Conservation (phyloP, 2,113 vertebrate species). For the Donacobius atricapilla region DNA sequence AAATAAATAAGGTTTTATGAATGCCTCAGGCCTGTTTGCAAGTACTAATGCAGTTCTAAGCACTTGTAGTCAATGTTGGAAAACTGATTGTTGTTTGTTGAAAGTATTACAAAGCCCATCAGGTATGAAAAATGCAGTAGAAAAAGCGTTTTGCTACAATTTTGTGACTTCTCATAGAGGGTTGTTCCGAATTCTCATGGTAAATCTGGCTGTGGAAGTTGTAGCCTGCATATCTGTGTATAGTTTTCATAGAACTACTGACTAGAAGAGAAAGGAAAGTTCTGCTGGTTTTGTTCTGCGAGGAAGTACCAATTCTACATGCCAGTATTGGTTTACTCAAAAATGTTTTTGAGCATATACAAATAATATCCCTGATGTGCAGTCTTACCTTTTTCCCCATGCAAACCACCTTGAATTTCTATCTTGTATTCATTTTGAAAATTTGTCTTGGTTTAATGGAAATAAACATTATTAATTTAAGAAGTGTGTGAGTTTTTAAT, state of each 20-base stretch:
- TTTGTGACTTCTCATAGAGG: background rate
- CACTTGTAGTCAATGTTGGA: background rate
- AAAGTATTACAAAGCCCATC: background rate
- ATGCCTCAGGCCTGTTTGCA: slow-evolving; percentile 11
- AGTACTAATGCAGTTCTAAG: background rate
- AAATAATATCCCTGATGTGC: background rate
- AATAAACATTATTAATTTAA: slow-evolving; percentile 70
- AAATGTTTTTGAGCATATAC: slow-evolving; percentile 5
- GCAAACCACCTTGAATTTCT: slow-evolving; percentile 35
- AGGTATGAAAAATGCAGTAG: background rate
- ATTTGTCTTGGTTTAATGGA: slow-evolving; percentile 47
- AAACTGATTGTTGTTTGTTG: background rate
- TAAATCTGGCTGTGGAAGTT: background rate
- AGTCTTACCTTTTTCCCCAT: slow-evolving; percentile 1
- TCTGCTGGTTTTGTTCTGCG: background rate
- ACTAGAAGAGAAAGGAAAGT: background rate
- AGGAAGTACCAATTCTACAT: slow-evolving; percentile 9
- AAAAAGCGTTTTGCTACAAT: background rate
- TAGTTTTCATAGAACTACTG: slow-evolving; percentile 13
- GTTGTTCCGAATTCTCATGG: background rate
- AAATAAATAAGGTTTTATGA: background rate
- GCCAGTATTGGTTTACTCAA: slow-evolving; percentile 24
- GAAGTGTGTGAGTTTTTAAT: background rate
- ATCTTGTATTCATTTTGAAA: slow-evolving; percentile 53
- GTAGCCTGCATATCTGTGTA: background rate